Evolutionary conservation across 2,113 vertebrate genomes (phyloP).

Genomic region (Nestor notabilis): DNA sequence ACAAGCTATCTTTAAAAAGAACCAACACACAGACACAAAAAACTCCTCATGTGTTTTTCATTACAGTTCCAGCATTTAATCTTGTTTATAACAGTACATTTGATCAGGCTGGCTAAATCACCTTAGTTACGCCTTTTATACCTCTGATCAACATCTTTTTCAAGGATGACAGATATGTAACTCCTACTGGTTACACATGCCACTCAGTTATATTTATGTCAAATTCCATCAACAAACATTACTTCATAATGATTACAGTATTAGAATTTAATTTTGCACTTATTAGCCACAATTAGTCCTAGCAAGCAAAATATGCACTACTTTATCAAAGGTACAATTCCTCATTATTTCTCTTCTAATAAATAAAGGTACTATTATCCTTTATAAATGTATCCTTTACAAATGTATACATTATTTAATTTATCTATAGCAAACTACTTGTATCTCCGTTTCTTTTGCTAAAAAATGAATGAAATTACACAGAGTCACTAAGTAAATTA

Average conservation of each 20-base stretch:
- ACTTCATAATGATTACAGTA: not conserved
- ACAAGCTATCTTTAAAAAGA: not conserved
- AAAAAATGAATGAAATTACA: not conserved
- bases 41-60: not conserved
- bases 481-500: not conserved
- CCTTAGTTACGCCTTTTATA: not conserved
- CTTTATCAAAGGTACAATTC: not conserved
- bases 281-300: not conserved
- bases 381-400: not conserved
- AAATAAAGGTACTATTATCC: not conserved
- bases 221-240: not conserved
- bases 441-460: not conserved
- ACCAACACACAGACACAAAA: not conserved
- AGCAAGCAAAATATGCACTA: not conserved
- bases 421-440: not conserved
- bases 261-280: not conserved
- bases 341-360: not conserved
- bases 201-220: not conserved
- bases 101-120: not conserved
- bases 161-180: not conserved
- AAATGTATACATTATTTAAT: not conserved
- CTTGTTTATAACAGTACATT: not conserved
- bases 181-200: not conserved
- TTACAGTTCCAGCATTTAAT: not conserved
- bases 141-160: not conserved